A percentile compares a stretch with the other conserved stretches of the same genome.
phyloP scores from a whole-genome alignment of 2,888 invertebrate genomes.

The Phania funesta region DNA sequence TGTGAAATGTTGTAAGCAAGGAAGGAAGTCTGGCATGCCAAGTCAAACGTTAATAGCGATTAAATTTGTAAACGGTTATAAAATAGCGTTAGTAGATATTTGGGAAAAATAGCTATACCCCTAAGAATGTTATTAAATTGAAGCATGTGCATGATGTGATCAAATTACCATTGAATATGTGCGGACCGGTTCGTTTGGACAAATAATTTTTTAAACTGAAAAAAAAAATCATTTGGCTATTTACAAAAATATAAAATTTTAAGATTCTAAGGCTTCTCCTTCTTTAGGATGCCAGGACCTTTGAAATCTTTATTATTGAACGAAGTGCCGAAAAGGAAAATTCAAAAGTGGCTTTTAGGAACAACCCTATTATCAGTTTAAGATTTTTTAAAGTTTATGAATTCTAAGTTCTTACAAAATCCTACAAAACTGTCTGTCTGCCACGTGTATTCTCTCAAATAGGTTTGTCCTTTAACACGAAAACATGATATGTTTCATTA shows the following conservation, averaged over 20 bases:
- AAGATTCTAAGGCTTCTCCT: too few relatives aligned
- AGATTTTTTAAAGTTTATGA: too few relatives aligned
- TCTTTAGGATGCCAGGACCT: too few relatives aligned
- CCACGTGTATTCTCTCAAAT: too few relatives aligned
- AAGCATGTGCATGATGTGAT: neutral
- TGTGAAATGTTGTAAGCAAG: constrained; percentile 38
- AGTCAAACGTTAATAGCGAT: constrained; percentile 66
- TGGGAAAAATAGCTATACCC: neutral
- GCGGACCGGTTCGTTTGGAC: neutral
- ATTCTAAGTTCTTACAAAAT: too few relatives aligned
- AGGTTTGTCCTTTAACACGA: too few relatives aligned
- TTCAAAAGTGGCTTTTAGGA: too few relatives aligned
- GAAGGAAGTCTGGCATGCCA: constrained; percentile 65
- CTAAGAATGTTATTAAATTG: neutral
- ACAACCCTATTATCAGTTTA: too few relatives aligned
- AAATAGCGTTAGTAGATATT: neutral
- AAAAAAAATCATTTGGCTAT: neutral
- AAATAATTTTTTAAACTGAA: neutral
- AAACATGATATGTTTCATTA: too few relatives aligned
- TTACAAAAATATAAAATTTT: neutral
- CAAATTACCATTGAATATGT: neutral
- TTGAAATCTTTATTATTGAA: too few relatives aligned
- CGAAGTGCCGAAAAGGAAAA: too few relatives aligned
- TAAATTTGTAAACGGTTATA: constrained; percentile 52
- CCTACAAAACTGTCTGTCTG: too few relatives aligned